Conservation (phyloP, 2,113 vertebrate genomes). For the Apaloderma vittatum region DNA sequence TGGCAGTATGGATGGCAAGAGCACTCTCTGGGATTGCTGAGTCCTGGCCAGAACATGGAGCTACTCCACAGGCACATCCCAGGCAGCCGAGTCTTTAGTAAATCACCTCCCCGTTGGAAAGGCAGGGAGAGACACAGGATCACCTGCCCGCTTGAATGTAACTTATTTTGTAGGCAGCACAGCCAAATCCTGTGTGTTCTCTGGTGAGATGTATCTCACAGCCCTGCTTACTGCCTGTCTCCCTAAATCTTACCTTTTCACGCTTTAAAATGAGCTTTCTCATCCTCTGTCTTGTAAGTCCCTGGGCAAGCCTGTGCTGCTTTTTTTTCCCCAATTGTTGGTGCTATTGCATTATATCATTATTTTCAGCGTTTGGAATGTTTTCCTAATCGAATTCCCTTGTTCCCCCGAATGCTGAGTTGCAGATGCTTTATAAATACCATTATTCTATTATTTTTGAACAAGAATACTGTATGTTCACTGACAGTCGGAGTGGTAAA, state of each 20-base stretch:
- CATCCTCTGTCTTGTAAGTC: background rate
- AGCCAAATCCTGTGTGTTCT: background rate
- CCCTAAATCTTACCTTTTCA: background rate
- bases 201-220: background rate
- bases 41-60: background rate
- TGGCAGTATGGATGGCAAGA: background rate
- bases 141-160: background rate
- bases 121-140: background rate
- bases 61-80: background rate
- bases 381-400: background rate
- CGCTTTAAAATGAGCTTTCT: background rate
- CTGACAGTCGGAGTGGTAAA: background rate
- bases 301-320: background rate
- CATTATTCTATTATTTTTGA: background rate
- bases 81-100: background rate
- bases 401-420: background rate
- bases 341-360: background rate
- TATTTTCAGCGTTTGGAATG: background rate
- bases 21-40: background rate
- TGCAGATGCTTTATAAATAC: background rate
- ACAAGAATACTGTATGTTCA: background rate
- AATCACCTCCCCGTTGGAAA: background rate
- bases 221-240: background rate
- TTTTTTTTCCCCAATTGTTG: background rate
- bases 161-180: background rate